These are phyloP conservation scores for Halcyon senegalensis DNA, from an alignment of 2,113 vertebrate species.

Conservation along the genomic window DNA sequence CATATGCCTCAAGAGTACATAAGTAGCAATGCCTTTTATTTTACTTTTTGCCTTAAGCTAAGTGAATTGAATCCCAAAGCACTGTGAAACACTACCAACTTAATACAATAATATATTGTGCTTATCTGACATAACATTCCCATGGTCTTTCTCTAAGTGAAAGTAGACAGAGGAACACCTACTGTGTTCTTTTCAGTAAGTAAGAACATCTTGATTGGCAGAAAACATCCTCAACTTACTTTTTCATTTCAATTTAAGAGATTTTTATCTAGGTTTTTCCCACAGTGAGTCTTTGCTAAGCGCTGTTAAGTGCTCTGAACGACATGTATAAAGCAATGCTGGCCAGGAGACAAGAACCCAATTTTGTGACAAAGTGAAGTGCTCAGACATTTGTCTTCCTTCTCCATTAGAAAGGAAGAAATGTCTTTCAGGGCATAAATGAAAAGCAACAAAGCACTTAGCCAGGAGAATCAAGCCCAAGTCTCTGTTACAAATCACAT, in stretches of 20 bases:
- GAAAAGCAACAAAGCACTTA: constrained; percentile 11
- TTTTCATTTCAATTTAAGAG: constrained; percentile 42
- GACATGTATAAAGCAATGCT: constrained; percentile 25
- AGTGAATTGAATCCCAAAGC: constrained; percentile 21
- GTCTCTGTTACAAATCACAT: background rate
- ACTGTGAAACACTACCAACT: background rate
- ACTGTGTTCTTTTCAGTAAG: background rate
- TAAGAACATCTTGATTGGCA: background rate
- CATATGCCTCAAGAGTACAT: background rate
- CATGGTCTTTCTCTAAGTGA: background rate
- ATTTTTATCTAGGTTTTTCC: constrained; percentile 22
- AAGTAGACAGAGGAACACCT: background rate
- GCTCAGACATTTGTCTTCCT: constrained; percentile 2
- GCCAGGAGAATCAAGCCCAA: background rate
- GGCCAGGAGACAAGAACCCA: constrained; percentile 33
- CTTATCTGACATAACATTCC: constrained; percentile 10
- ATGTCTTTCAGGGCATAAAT: background rate
- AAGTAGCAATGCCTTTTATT: constrained; percentile 28
- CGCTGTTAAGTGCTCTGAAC: constrained; percentile 18
- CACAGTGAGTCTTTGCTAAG: background rate
- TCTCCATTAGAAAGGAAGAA: background rate
- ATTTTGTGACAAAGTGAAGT: constrained; percentile 9
- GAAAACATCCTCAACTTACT: constrained; percentile 26
- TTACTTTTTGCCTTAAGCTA: constrained; percentile 39
- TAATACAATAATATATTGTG: constrained; percentile 8